Percentiles rank a stretch among this genome's conserved stretches.
Evolutionary conservation across 2,113 vertebrate species (phyloP).

Genomic region (Noturus placidus): DNA sequence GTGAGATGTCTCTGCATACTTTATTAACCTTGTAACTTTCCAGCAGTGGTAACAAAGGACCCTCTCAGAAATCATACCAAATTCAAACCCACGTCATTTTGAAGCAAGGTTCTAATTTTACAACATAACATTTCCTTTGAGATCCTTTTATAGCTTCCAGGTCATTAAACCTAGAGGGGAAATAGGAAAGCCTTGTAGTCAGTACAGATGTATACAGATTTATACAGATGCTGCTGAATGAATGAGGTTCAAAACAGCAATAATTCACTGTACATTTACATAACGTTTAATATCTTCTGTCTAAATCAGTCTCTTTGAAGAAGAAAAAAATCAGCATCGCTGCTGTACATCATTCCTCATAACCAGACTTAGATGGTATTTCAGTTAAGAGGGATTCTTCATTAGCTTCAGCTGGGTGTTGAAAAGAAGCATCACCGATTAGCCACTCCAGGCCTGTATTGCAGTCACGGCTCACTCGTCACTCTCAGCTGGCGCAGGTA

Average conservation of each 20-base stretch:
- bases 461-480: conserved; percentile 45
- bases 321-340: neutral
- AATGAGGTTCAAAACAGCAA: conserved; percentile 4
- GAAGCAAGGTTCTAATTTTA: conserved; percentile 12
- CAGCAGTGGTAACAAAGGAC: neutral
- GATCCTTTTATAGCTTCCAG: conserved; percentile 4
- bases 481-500: conserved; percentile 25
- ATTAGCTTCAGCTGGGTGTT: conserved; percentile 34
- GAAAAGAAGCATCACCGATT: conserved; percentile 36
- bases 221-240: neutral
- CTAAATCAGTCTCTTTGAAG: neutral
- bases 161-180: neutral
- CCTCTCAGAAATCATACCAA: conserved; percentile 10
- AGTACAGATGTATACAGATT: neutral
- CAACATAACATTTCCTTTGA: conserved; percentile 9
- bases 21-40: conserved; percentile 9
- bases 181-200: conserved; percentile 13
- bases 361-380: conserved; percentile 13
- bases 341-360: conserved; percentile 6
- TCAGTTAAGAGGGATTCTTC: conserved; percentile 29
- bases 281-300: neutral
- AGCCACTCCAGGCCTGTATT: conserved; percentile 19
- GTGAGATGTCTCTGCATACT: neutral
- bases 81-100: conserved; percentile 10
- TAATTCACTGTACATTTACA: conserved; percentile 9